Evolutionary conservation across 1,140 invertebrate genomes (phyloP), one percentile per base, ranked within the genome.

Genomic region (Chironomus striatipennis): DNA sequence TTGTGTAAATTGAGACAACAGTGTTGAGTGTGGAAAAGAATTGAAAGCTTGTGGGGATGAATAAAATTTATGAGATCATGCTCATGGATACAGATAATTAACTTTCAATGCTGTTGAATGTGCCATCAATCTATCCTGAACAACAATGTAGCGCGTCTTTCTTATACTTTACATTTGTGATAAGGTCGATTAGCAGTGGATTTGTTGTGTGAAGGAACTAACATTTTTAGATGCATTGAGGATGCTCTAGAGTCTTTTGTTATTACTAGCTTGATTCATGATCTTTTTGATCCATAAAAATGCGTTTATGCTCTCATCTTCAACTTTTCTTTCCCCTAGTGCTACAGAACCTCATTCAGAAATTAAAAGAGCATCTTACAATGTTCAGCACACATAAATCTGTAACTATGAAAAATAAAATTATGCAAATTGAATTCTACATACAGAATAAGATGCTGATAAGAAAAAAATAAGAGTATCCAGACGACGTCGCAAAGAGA

Each of bases 21-120:
- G 47, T 10, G 5, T 15, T 15, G n/a, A 15, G 47, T 15, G 47
- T n/a, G 12, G 47, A 57, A 57, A 2, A 2, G 24, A 57, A 57
- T 57, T 57, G 47, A 57, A 57, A 15, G 12, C 47, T 57, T 57
- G n/a, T 57, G 47, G 47, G 47, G 47, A 57, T 57, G 12, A 1
- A 12, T n/a, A 10, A 7, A 70, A 70, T 70, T 70, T 70, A 70
- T 70, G 65, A n/a, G 65, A 70, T 70, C 65, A 70, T 70, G 65
- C 17, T 70, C 65, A 21, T 70, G 17, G 65, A 70, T 70, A 70
- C 65, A 70, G 65, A 70, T 20, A 70, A 70, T 70, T 70, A 70
- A 70, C 65, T 70, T 70, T 70, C 65, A 70, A 34, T 70, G 47
- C n/a, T 57, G 9, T n/a, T 57, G 8, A 57, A 15, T 57, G 12